These are phyloP conservation scores for Nerophis ophidion DNA, from an alignment of 2,113 vertebrate genomes.

Conservation along the genomic window DNA sequence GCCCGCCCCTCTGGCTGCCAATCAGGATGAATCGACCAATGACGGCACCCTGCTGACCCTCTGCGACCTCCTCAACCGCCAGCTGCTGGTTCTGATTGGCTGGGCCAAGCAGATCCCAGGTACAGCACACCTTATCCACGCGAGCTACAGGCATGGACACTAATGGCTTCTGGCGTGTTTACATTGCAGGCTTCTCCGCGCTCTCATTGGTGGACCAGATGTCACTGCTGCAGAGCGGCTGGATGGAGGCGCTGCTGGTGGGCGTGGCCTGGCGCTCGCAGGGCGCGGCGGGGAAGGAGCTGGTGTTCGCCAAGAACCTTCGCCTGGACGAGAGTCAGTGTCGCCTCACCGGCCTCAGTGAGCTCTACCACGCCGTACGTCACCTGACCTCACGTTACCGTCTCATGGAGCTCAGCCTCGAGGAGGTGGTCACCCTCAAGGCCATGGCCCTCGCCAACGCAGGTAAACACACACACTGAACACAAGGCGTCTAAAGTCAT, in stretches of 20 bases:
- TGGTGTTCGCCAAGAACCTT: conserved; percentile 65
- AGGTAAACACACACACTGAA: conserved; percentile 36
- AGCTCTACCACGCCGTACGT: conserved; percentile 59
- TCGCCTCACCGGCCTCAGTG: conserved; percentile 47
- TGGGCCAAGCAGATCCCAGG: conserved; percentile 78
- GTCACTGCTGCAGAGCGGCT: conserved; percentile 69
- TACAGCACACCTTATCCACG: conserved; percentile 21
- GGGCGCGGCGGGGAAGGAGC: conserved; percentile 31
- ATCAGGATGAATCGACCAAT: conserved; percentile 58
- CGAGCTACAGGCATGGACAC: too few relatives aligned
- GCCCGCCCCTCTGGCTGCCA: conserved; percentile 61
- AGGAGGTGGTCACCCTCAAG: conserved; percentile 66
- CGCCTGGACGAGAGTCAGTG: conserved; percentile 50
- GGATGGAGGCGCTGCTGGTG: conserved; percentile 72
- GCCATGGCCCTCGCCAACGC: conserved; percentile 71
- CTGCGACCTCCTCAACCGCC: conserved; percentile 74
- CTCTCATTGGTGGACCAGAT: conserved; percentile 73
- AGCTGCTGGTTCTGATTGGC: conserved; percentile 72
- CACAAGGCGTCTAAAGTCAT: too few relatives aligned
- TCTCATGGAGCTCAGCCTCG: conserved; percentile 53
- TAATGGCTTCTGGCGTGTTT: too few relatives aligned
- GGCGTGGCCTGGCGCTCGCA: conserved; percentile 66
- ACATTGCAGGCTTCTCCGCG: conserved; percentile 54
- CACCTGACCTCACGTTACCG: conserved; percentile 60
- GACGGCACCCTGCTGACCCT: conserved; percentile 68